Conservation (phyloP, 2,113 vertebrate genomes). For the Phyllostomus discolor region DNA sequence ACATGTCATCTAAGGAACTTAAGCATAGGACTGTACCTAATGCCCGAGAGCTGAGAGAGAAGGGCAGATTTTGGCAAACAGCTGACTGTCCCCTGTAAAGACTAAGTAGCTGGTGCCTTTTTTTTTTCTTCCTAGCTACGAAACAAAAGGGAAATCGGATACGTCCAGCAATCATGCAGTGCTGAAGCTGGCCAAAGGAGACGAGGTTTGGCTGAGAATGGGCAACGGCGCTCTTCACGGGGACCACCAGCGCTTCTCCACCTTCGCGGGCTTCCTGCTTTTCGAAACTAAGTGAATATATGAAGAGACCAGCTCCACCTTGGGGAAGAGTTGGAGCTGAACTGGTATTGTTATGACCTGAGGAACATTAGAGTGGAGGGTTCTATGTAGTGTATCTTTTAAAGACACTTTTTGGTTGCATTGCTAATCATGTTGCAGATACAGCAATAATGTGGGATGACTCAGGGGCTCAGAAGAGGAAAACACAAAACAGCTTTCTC, state of each 20-base stretch:
- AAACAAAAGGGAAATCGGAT: conserved; percentile 87
- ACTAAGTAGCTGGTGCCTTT: neutral
- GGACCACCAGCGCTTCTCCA: conserved; percentile 88
- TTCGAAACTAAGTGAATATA: conserved; percentile 83
- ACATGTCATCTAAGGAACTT: neutral
- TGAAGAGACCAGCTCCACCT: neutral
- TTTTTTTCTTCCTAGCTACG: conserved; percentile 78
- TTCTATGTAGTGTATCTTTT: neutral
- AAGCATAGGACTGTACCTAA: neutral
- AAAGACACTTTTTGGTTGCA: neutral
- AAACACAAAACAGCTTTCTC: conserved; percentile 11
- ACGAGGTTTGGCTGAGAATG: conserved; percentile 88
- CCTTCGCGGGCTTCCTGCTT: conserved; percentile 88
- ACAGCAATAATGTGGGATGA: neutral
- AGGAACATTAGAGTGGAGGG: conserved; percentile 51
- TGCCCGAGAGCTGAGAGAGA: neutral
- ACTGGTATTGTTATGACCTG: conserved; percentile 36
- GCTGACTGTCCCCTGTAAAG: neutral
- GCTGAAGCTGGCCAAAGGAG: conserved; percentile 85
- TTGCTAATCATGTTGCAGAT: conserved; percentile 35
- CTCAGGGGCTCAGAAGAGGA: conserved; percentile 21
- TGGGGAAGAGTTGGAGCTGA: conserved; percentile 17
- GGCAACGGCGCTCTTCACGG: conserved; percentile 87
- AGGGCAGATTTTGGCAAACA: neutral
- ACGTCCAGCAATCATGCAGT: conserved; percentile 87